Percentiles rank a stretch among this genome's conserved stretches.
Evolutionary conservation across 2,113 vertebrate genomes (phyloP).

Genomic region (Scytalopus superciliaris): DNA sequence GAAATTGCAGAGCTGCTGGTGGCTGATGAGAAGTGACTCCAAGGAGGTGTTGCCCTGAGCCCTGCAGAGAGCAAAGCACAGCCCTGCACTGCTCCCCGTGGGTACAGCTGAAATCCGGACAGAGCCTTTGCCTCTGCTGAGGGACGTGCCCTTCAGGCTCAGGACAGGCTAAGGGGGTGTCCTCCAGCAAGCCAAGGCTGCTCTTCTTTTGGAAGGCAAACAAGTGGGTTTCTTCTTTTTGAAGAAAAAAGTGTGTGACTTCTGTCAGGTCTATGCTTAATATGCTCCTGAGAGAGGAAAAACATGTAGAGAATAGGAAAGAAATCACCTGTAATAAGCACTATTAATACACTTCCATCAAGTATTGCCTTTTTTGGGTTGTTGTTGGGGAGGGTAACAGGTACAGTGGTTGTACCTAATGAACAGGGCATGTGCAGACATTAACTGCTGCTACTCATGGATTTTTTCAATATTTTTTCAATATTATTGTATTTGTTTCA

Average conservation of each 20-base stretch:
- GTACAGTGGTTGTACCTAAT: background rate
- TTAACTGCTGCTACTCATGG: background rate
- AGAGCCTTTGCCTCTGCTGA: background rate
- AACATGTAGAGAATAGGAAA: background rate
- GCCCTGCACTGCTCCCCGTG: background rate
- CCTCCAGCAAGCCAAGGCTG: background rate
- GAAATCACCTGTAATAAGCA: background rate
- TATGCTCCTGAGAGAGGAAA: background rate
- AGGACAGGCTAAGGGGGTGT: background rate
- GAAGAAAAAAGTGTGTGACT: background rate
- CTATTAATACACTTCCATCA: background rate
- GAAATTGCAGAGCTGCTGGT: conserved; percentile 1
- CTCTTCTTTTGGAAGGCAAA: background rate
- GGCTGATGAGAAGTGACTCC: background rate
- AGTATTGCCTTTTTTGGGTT: background rate
- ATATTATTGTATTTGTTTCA: background rate
- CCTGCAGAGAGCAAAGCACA: background rate
- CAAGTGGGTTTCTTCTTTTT: background rate
- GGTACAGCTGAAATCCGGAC: background rate
- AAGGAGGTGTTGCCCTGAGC: background rate
- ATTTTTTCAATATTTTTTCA: background rate
- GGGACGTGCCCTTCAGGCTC: background rate
- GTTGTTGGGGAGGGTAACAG: background rate
- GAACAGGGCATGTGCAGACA: background rate
- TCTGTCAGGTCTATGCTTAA: background rate